These are phyloP conservation scores for Chrysodeixis includens DNA, from an alignment of 2,888 invertebrate genomes.

Conservation along the genomic window DNA sequence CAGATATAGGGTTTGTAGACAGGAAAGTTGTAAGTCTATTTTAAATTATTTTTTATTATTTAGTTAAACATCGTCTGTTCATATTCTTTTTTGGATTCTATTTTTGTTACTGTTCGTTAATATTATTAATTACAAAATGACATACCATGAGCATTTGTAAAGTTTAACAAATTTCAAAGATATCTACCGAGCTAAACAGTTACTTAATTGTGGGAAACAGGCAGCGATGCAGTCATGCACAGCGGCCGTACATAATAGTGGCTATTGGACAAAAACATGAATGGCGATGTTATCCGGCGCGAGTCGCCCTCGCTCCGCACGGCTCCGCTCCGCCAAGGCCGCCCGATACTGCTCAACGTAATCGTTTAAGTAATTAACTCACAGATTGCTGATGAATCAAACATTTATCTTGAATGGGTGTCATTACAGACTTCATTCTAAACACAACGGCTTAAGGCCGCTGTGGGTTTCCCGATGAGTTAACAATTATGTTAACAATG, in stretches of 20 bases:
- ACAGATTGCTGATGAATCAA: conserved; percentile 4
- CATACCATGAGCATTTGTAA: background rate
- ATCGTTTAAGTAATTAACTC: background rate
- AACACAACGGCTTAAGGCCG: background rate
- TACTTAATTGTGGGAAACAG: conserved; percentile 14
- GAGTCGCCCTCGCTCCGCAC: background rate
- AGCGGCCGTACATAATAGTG: conserved; percentile 5
- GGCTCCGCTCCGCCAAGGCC: background rate
- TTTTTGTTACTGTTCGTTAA: background rate
- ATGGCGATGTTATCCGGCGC: conserved; percentile 12
- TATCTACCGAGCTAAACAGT: background rate
- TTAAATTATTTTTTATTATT: no score
- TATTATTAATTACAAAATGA: no score
- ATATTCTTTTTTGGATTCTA: no score
- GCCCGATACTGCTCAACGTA: background rate
- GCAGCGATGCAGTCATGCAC: conserved; percentile 9
- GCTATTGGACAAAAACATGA: conserved; percentile 15
- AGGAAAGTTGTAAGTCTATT: no score
- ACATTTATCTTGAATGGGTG: background rate
- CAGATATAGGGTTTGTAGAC: no score
- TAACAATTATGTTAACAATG: background rate
- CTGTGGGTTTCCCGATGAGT: background rate
- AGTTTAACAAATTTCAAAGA: background rate
- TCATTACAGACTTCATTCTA: background rate
- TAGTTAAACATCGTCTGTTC: no score